Conservation (phyloP, 92 coral and sea anemone genomes). For the Epizoanthus stellaris region DNA sequence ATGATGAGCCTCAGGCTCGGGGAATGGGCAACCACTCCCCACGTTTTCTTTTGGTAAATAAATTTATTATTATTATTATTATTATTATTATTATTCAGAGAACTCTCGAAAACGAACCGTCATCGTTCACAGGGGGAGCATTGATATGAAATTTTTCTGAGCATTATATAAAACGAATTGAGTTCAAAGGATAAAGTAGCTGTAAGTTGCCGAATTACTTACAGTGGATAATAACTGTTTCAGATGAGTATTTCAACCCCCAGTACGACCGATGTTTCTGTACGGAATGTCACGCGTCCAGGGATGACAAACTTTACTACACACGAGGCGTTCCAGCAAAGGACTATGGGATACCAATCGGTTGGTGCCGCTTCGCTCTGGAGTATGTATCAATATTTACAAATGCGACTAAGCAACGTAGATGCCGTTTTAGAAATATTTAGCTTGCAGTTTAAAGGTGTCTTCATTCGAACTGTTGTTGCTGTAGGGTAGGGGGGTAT, state of each 20-base stretch:
- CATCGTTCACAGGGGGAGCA: no score
- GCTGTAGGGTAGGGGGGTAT: background rate
- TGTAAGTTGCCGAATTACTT: no score
- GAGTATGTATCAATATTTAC: constrained; percentile 49
- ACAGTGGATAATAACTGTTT: background rate
- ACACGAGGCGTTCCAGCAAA: constrained; percentile 86
- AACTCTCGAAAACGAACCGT: no score
- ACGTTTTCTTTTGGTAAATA: no score
- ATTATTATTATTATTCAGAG: no score
- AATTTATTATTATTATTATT: no score
- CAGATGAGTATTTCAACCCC: constrained; percentile 72
- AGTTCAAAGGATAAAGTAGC: no score
- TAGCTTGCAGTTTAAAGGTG: background rate
- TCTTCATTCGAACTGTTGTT: background rate
- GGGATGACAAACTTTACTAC: constrained; percentile 82
- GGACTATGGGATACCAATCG: constrained; percentile 85
- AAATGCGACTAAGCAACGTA: background rate
- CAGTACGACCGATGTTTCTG: constrained; percentile 80
- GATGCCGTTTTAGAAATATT: background rate
- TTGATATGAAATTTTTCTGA: background rate
- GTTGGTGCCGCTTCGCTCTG: constrained; percentile 86
- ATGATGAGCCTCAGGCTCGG: no score
- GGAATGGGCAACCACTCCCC: no score
- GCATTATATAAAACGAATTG: background rate
- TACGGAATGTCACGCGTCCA: constrained; percentile 81